Base-by-base conservation (phyloP, 1,140 invertebrate genomes). In the Atta cephalotes region DNA sequence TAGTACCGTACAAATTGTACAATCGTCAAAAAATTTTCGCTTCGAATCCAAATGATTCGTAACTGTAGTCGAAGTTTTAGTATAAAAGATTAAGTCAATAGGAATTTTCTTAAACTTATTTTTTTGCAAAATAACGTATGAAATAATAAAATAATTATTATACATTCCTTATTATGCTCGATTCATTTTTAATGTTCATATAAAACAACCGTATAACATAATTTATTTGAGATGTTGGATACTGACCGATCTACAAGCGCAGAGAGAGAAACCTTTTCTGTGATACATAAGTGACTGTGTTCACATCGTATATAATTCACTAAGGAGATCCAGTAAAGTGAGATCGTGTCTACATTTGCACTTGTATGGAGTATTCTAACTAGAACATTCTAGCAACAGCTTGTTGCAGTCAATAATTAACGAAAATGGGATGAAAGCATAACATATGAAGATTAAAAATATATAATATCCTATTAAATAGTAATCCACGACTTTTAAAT, bases 381-480 rank as follows among this genome's bases (percentile, higher is more conserved):
- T 65, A 49, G 39, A 9, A 49, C 25, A n/a, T 53, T 53, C 62
- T 66, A 45, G 16, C 12, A 66, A 21, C 62, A 35, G 39, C 18
- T 16, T 31, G 60, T 51, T 21, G 16, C 25, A 66, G 28, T 66
- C 28, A 51, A 79, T 79, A 79, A 79, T 79, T 49, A 53, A 78
- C 21, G 1, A 49, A 45, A 10, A 31, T 21, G 0, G 1, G 2
- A n/a, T n/a, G 3, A 31, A 79, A 51, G 60, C 60, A 79, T 16
- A 31, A 45, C 31, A n/a, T n/a, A 66, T 25, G 18, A n/a, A 18
- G 35, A 45, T 60, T 25, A 21, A 49, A 65, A 78, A n/a, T 49
- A 49, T 31, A 4, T 14, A 31, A 65, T 12, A 1, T 49, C 10
- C 6, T 31, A 35, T 14, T 45, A 56, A 65, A 31, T 12, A 63